Percentiles rank a stretch among this genome's conserved stretches.
These are phyloP conservation scores for Cepphus grylle DNA, from an alignment of 2,113 vertebrate genomes.

Conservation along the genomic window DNA sequence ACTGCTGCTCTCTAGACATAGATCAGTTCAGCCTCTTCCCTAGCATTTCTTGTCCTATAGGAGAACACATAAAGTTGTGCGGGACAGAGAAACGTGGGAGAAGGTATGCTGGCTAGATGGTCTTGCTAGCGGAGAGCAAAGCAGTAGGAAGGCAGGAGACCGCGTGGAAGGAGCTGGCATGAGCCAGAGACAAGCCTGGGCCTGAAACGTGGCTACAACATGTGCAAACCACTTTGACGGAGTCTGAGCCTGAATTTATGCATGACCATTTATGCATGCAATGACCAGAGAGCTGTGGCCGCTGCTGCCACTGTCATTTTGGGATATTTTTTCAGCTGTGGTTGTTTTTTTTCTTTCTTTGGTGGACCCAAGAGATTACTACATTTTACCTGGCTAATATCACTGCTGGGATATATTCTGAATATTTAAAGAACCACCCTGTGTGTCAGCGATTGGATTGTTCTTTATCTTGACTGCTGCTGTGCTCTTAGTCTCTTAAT, in stretches of 20 bases:
- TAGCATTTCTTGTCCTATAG: background rate
- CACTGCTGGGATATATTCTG: background rate
- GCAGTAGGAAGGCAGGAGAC: background rate
- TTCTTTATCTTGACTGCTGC: background rate
- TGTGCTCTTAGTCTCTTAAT: background rate
- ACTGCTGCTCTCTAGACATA: background rate
- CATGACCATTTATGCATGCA: background rate
- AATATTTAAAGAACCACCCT: background rate
- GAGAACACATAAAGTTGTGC: background rate
- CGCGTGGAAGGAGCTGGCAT: background rate
- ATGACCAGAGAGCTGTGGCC: background rate
- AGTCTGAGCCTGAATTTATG: background rate
- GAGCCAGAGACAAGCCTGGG: background rate
- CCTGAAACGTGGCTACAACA: background rate
- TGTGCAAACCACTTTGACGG: background rate
- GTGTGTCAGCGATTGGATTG: background rate
- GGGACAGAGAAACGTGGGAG: background rate
- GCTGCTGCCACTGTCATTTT: background rate
- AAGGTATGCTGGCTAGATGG: background rate
- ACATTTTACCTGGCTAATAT: background rate
- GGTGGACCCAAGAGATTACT: background rate
- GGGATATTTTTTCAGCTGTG: background rate
- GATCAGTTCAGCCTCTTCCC: background rate
- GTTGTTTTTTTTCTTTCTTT: background rate
- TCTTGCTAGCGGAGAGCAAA: background rate